phyloP scores from a whole-genome alignment of 2,113 vertebrate genomes.

The Garra rufa region DNA sequence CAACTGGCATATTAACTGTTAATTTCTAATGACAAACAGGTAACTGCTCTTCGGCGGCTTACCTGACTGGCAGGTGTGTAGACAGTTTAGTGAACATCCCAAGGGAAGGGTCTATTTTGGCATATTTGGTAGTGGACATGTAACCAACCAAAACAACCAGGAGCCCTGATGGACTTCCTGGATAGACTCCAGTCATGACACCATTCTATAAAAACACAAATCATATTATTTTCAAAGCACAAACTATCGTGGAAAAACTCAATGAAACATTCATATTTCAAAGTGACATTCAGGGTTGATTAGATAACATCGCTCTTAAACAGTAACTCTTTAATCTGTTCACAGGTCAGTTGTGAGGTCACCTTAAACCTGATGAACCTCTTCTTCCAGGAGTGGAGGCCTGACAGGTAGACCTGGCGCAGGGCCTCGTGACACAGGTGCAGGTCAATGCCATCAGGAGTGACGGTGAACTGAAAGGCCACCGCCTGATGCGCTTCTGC shows the following conservation, averaged over 20 bases:
- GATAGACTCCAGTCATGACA: slow-evolving; percentile 95
- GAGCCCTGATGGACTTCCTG: slow-evolving; percentile 92
- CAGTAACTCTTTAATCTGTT: background rate
- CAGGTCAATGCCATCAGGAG: slow-evolving; percentile 79
- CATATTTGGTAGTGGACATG: slow-evolving; percentile 88
- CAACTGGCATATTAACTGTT: background rate
- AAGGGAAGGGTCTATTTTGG: slow-evolving; percentile 88
- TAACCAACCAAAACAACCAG: slow-evolving; percentile 91
- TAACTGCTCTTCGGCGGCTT: slow-evolving; percentile 53
- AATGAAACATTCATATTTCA: background rate
- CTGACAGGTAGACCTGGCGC: slow-evolving; percentile 83
- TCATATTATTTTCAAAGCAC: background rate
- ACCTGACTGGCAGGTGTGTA: slow-evolving; percentile 86
- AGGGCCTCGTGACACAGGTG: slow-evolving; percentile 81
- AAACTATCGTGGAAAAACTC: background rate
- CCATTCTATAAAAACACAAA: slow-evolving; percentile 83
- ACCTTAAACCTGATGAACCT: slow-evolving; percentile 82
- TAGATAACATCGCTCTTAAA: background rate
- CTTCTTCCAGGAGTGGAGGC: slow-evolving; percentile 88
- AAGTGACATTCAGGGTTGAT: background rate
- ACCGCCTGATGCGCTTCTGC: slow-evolving; percentile 90
- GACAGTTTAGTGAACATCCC: slow-evolving; percentile 89
- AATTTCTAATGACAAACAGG: background rate
- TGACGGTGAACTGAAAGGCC: slow-evolving; percentile 85
- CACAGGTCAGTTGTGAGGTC: background rate